Conservation (phyloP, 2,888 invertebrate genomes). For the Plutella xylostella region DNA sequence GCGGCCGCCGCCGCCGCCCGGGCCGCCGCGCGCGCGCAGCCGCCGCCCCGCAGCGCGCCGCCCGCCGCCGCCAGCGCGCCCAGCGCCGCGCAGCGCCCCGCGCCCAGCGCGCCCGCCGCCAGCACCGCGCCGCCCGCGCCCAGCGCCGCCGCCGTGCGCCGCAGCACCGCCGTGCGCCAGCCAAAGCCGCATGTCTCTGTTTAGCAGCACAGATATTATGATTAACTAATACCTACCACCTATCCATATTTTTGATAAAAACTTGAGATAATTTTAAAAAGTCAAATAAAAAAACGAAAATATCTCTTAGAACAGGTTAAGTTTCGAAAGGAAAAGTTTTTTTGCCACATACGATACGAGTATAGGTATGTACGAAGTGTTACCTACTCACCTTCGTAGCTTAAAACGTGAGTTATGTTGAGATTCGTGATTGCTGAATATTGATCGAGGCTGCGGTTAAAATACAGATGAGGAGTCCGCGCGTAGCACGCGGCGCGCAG, state of each 20-base stretch:
- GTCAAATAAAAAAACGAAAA: background rate
- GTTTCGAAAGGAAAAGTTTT: conserved; percentile 3
- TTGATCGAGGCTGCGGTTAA: conserved; percentile 16
- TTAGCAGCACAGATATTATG: no score
- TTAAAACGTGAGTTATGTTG: conserved; percentile 15
- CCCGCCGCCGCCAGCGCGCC: conserved; percentile 26
- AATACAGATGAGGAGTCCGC: conserved; percentile 21
- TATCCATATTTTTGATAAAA: no score
- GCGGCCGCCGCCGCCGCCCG: conserved; percentile 21
- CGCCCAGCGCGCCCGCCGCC: conserved; percentile 29
- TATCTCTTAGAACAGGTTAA: background rate
- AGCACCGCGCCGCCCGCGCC: conserved; percentile 25
- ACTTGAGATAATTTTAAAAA: background rate
- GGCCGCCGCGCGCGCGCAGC: conserved; percentile 22
- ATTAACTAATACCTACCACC: no score
- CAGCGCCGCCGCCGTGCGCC: conserved; percentile 29
- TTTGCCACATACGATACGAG: no score
- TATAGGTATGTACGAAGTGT: no score
- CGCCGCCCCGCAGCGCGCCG: conserved; percentile 3
- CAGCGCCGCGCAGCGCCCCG: conserved; percentile 27
- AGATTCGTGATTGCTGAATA: conserved; percentile 17
- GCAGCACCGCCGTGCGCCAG: conserved; percentile 26
- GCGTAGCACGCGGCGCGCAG: conserved; percentile 35
- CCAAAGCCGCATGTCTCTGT: conserved; percentile 48
- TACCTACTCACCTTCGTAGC: conserved; percentile 10